Evolutionary conservation across 2,797 vertebrate species (phyloP).

Genomic region (Pseudocheirus occidentalis): DNA sequence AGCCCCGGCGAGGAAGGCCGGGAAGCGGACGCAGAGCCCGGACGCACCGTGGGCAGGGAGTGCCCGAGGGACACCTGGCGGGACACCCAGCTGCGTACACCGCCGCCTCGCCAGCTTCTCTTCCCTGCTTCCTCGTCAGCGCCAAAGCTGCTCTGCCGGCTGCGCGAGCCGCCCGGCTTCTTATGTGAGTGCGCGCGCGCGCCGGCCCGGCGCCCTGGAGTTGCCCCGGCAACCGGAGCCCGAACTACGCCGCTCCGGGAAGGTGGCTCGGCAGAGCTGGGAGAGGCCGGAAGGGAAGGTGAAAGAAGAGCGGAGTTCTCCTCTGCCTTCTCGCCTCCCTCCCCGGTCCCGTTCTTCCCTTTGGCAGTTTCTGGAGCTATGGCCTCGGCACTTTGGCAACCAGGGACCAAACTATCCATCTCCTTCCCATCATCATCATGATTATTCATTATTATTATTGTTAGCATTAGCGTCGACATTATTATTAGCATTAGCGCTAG

Average conservation of each 20-base stretch:
- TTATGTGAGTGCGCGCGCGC: not conserved
- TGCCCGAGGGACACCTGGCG: not conserved
- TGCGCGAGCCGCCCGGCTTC: constrained; percentile 13
- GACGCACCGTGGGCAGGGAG: constrained; percentile 48
- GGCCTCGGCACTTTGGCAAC: no score
- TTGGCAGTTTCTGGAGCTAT: not conserved
- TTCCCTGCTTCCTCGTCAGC: not conserved
- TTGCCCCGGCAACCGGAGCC: constrained; percentile 64
- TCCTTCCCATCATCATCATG: not conserved
- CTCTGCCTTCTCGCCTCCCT: not conserved
- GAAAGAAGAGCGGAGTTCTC: not conserved
- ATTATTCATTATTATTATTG: no score
- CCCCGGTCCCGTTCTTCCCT: accelerated
- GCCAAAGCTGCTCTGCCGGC: constrained; percentile 53
- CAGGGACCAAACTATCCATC: not conserved
- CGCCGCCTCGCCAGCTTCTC: not conserved
- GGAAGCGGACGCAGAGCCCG: not conserved
- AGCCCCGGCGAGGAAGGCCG: not conserved
- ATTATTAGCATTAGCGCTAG: no score
- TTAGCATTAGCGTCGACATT: no score
- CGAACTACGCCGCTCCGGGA: not conserved
- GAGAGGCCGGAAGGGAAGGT: not conserved
- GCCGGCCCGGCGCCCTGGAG: constrained; percentile 7
- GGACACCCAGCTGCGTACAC: constrained; percentile 1
- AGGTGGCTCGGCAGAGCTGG: not conserved